These are phyloP conservation scores for Bombyx mandarina DNA, from an alignment of 1,140 invertebrate species.

Conservation along the genomic window DNA sequence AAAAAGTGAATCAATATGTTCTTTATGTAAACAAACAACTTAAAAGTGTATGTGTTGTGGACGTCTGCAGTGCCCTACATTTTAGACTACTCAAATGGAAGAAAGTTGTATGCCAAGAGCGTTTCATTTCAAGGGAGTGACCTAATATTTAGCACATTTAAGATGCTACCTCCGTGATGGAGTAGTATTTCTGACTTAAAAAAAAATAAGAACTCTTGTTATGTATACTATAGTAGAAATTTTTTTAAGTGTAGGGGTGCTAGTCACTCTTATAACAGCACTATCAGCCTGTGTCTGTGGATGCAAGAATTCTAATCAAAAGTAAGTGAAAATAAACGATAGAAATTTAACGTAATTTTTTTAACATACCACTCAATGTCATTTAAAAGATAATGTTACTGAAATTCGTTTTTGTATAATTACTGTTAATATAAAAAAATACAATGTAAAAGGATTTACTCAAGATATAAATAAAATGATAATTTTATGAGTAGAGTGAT, in stretches of 20 bases:
- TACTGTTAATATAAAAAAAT: background rate
- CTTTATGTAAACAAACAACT: background rate
- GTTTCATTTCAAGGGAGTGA: constrained; percentile 48
- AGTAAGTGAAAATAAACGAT: constrained; percentile 43
- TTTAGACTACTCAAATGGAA: constrained; percentile 56
- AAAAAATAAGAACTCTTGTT: constrained; percentile 41
- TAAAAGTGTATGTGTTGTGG: background rate
- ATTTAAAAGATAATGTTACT: background rate
- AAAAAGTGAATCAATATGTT: background rate
- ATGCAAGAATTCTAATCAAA: constrained; percentile 66
- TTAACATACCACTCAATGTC: no score
- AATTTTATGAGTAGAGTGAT: no score
- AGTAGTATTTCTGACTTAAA: constrained; percentile 15
- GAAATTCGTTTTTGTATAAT: background rate
- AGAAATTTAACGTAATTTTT: no score
- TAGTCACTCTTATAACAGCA: constrained; percentile 48
- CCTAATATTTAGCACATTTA: constrained; percentile 29
- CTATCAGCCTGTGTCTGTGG: constrained; percentile 63
- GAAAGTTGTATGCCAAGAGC: constrained; percentile 43
- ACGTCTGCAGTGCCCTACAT: constrained; percentile 44
- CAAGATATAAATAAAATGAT: no score
- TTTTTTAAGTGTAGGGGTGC: constrained; percentile 52
- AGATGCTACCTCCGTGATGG: constrained; percentile 23
- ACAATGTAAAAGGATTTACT: background rate
- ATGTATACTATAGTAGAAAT: constrained; percentile 64